Evolutionary conservation across 2,113 vertebrate species (phyloP).

Genomic region (Myxocyprinus asiaticus): DNA sequence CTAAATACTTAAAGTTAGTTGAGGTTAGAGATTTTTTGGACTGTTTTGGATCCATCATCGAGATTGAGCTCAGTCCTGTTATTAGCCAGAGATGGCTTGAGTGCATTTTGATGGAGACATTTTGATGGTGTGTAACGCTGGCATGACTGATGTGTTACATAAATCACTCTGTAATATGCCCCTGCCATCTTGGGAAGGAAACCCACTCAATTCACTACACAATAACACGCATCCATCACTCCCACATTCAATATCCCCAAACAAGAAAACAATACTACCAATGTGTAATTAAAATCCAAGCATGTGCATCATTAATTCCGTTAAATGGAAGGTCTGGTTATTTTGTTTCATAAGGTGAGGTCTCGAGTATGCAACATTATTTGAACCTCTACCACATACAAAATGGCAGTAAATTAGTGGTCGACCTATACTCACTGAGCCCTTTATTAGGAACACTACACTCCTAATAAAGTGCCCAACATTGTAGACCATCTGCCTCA

Average conservation of each 20-base stretch:
- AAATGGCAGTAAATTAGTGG: too few relatives aligned
- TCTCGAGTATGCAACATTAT: too few relatives aligned
- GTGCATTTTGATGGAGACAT: constrained; percentile 40
- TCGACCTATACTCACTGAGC: too few relatives aligned
- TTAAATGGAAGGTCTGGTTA: constrained; percentile 43
- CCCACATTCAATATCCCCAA: constrained; percentile 46
- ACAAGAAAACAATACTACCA: constrained; percentile 47
- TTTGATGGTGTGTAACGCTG: constrained; percentile 12
- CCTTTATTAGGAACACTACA: too few relatives aligned
- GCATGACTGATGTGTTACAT: constrained; percentile 37
- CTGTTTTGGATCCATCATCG: too few relatives aligned
- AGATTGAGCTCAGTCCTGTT: too few relatives aligned
- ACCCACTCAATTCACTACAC: constrained; percentile 19
- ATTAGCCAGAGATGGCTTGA: not conserved
- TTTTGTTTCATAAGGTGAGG: not conserved
- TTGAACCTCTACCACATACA: too few relatives aligned
- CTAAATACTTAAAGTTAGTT: too few relatives aligned
- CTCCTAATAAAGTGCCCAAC: too few relatives aligned
- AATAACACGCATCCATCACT: constrained; percentile 42
- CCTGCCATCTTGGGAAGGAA: constrained; percentile 24
- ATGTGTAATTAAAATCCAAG: constrained; percentile 49
- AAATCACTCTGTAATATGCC: constrained; percentile 42
- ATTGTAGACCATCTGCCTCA: too few relatives aligned
- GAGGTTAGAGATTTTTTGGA: too few relatives aligned
- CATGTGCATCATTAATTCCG: constrained; percentile 50